A percentile compares a stretch with the other conserved stretches of the same genome.
Evolutionary conservation across 1,140 invertebrate species (phyloP).

Genomic region (Apis laboriosa): DNA sequence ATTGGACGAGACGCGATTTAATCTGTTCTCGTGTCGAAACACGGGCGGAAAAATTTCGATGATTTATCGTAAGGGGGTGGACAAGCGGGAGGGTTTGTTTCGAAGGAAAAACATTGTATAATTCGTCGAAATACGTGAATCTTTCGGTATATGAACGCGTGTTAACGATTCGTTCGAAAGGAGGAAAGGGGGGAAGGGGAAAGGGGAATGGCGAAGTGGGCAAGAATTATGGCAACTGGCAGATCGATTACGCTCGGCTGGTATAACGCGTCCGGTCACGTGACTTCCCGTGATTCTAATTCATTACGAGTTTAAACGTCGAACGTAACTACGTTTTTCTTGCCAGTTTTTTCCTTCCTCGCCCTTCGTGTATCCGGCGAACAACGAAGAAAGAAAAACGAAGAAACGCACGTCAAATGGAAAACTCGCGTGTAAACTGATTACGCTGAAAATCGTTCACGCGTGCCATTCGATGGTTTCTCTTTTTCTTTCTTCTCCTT

Average conservation of each 20-base stretch:
- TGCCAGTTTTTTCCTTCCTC: not conserved
- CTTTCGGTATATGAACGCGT: not conserved
- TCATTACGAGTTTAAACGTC: conserved; percentile 4
- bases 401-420: not conserved
- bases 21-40: not conserved
- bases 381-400: not conserved
- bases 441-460: no score
- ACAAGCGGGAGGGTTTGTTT: no score
- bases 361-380: not conserved
- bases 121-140: not conserved
- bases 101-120: not conserved
- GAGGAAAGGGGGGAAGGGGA: no score
- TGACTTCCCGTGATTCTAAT: conserved; percentile 33
- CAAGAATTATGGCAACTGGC: conserved; percentile 15
- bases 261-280: conserved; percentile 16
- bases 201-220: not conserved
- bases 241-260: conserved; percentile 13
- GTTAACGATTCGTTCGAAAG: not conserved
- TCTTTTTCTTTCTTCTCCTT: no score
- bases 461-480: not conserved
- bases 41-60: not conserved
- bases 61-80: conserved; percentile 6
- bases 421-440: no score
- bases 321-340: not conserved
- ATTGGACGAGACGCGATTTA: not conserved